Base-by-base conservation (phyloP, 2,113 vertebrate genomes). In the Pluvianellus socialis region DNA sequence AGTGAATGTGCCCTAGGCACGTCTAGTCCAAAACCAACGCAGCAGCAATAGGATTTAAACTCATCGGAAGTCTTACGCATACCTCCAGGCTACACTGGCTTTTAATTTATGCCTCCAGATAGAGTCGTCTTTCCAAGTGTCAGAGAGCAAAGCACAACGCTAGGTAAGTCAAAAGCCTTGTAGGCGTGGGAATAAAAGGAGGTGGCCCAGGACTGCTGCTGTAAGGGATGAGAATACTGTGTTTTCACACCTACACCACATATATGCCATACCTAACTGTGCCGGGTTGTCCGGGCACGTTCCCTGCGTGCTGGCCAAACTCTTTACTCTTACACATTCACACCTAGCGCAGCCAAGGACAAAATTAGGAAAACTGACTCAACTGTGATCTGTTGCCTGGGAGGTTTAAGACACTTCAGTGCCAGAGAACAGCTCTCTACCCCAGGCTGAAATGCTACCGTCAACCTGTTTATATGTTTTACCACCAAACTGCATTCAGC, bases 281-380 rank as follows among this genome's bases (percentile, higher is more conserved):
- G 52, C 32, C 0, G 3, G 44, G 11, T 2, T 73, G 88, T 4
- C 81, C 1, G 0, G 75, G 38, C 74, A n/a, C 3, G 45, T n/a
- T 86, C 59, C 27, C 90, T 74, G 88, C 59, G 14, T 2, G 11
- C 55, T 40, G 83, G 62, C 59, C 77, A 85, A 89, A 66, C 32
- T 10, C 32, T 10, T 50, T 33, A 0, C 40, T 66, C 86, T 92
- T 79, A 88, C 77, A 75, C 40, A 58, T 76, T 72, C 86, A 58
- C 49, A 23, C 28, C 62, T 83, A 53, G 44, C 90, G 82, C 61
- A 68, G 84, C 70, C 77, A 93, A 91, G 53, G 58, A 76, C 45
- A 53, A 53, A 74, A 70, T 62, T 66, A 82, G 62, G 26, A 79
- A 79, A 86, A 61, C 44, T 90, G 71, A 88, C 40, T 66, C 66